Conservation (phyloP, 2,888 invertebrate species). For the Macrophya alboannulata region DNA sequence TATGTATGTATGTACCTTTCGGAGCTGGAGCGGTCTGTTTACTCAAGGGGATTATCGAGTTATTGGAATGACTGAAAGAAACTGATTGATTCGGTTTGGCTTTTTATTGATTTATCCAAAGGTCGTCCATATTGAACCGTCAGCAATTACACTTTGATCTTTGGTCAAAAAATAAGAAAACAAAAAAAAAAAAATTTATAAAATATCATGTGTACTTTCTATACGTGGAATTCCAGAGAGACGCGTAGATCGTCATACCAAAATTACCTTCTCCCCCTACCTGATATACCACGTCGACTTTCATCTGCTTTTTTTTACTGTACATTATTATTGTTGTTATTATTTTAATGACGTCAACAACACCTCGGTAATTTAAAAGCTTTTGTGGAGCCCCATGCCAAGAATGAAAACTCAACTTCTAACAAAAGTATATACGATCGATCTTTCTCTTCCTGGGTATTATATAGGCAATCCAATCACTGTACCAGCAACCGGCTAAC, state of each 20-base stretch:
- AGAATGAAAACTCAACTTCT: constrained; percentile 24
- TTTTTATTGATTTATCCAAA: not conserved
- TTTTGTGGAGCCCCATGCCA: not conserved
- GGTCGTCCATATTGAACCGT: not conserved
- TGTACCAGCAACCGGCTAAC: constrained; percentile 50
- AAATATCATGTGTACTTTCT: not conserved
- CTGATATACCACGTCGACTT: not conserved
- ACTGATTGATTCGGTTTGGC: constrained; percentile 33
- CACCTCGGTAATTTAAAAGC: not conserved
- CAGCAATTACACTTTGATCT: constrained; percentile 28
- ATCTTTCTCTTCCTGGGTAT: constrained; percentile 35
- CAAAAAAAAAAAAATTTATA: not conserved
- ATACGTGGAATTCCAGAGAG: not conserved
- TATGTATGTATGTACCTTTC: not conserved
- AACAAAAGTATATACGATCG: constrained; percentile 39
- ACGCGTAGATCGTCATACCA: not conserved
- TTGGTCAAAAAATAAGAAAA: not conserved
- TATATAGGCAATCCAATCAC: constrained; percentile 43
- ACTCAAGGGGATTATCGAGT: constrained; percentile 50
- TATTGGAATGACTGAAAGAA: constrained; percentile 31
- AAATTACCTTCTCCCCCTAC: constrained; percentile 1
- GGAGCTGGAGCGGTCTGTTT: constrained; percentile 29
- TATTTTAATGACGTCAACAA: not conserved
- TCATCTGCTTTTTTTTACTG: not conserved
- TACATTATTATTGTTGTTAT: not conserved